phyloP scores from a whole-genome alignment of 2,113 vertebrate species.

The Gobiocypris rarus region DNA sequence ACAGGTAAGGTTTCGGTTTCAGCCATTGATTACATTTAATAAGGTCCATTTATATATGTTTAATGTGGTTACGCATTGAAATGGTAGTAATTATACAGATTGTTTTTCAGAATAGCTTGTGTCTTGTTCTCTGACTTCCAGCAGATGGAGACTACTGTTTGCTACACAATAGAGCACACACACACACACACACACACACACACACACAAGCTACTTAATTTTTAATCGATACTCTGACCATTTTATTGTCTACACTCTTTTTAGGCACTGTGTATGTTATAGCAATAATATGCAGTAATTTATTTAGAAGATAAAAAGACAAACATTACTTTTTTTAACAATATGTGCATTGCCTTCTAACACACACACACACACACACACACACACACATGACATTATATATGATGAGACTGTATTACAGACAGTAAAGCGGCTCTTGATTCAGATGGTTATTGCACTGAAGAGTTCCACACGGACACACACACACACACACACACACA shows the following conservation, averaged over 20 bases:
- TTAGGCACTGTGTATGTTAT: too few relatives aligned
- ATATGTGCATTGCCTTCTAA: not conserved
- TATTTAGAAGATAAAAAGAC: too few relatives aligned
- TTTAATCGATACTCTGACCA: not conserved
- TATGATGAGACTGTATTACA: not conserved
- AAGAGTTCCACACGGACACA: not conserved
- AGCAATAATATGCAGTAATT: too few relatives aligned
- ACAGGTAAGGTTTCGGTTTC: too few relatives aligned
- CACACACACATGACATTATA: not conserved
- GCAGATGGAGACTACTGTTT: conserved; percentile 1
- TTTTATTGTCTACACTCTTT: not conserved
- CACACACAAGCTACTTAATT: too few relatives aligned
- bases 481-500: not conserved
- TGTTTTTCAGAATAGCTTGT: not conserved
- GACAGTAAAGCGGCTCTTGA: not conserved
- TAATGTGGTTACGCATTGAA: too few relatives aligned
- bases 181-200: too few relatives aligned
- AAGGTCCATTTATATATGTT: too few relatives aligned
- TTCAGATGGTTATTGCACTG: not conserved
- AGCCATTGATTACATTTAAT: too few relatives aligned
- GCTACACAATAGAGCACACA: too few relatives aligned
- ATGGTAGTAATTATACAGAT: too few relatives aligned
- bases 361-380: too few relatives aligned
- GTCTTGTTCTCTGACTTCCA: not conserved
- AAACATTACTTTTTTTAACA: not conserved